Conservation (phyloP, 1,140 invertebrate species). For the Eurytemora carolleeae region DNA sequence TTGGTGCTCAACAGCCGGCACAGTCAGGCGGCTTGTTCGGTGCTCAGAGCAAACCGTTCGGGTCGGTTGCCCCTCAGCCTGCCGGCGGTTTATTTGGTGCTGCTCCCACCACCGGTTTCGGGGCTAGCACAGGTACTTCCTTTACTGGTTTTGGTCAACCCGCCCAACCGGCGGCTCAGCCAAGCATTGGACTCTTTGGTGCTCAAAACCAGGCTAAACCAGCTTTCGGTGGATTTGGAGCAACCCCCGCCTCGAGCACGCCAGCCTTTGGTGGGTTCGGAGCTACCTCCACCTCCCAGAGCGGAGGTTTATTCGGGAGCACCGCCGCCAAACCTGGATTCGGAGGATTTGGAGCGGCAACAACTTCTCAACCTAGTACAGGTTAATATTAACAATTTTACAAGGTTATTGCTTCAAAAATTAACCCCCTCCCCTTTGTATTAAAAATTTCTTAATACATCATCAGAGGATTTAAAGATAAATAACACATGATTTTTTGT, state of each 20-base stretch:
- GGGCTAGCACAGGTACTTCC: constrained; percentile 7
- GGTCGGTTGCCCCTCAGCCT: neutral
- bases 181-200: constrained; percentile 14
- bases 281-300: constrained; percentile 14
- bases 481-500: too few relatives aligned
- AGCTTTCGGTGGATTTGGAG: neutral
- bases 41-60: constrained; percentile 17
- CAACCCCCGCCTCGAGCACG: too few relatives aligned
- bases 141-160: constrained; percentile 23
- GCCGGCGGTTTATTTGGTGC: constrained; percentile 12
- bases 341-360: constrained; percentile 17
- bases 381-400: too few relatives aligned
- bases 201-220: neutral
- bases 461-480: too few relatives aligned
- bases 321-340: constrained; percentile 21
- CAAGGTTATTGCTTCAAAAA: too few relatives aligned
- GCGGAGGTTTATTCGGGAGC: constrained; percentile 17
- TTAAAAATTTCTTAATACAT: too few relatives aligned
- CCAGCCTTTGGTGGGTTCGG: constrained; percentile 15
- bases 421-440: too few relatives aligned
- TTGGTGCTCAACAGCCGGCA: constrained; percentile 15
- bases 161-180: constrained; percentile 17
- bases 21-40: constrained; percentile 15
- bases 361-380: constrained; percentile 8
- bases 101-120: constrained; percentile 9